Evolutionary conservation across 53 echinoderm and acorn worm genomes (phyloP), one percentile per base, ranked within the genome.

Genomic region (Holothuria leucospilota): DNA sequence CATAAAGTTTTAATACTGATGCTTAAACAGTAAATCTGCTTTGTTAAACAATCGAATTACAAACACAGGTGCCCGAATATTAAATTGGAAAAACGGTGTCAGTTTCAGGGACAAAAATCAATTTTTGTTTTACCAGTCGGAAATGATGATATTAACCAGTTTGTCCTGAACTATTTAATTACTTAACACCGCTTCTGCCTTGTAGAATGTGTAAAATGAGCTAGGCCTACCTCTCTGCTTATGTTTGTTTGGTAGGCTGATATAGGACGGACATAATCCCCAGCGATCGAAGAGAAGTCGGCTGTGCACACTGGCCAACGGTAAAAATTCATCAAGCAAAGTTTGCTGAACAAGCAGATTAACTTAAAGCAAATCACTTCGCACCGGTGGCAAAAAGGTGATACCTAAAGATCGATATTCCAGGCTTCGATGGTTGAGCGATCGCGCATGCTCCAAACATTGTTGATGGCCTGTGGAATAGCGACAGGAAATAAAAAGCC

Each of bases 21-120:
- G 56, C 56, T 56, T 56, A 56, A 56, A 56, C 56, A 56, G 56
- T 56, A 56, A 56, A 56, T 56, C 56, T 15, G 72, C 42, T 46
- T 72, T 39, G 72, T 72, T 72, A 72, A 72, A 72, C 72, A 72
- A 72, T 30, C n/a, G 72, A 72, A 72, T 46, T 40, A 72, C 72
- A 72, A 72, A 72, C 72, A 72, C 72, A 72, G 72, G 40, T 72
- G 72, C 39, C 42, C 72, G 39, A 41, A 38, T 39, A 41, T 41
- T 41, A 41, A 72, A 72, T 72, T 72, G 72, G n/a, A 41, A 38
- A 72, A 72, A 72, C 56, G 34, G 72, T 72, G 34, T 72, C 72
- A 42, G 39, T 72, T 72, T 39, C 72, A 20, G 56, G 72, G 46
- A 72, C 72, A n/a, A 40, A 72, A 72, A 72, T 72, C 72, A 72